phyloP scores from a whole-genome alignment of 2,797 vertebrate genomes.

The Neomorphus geoffroyi region DNA sequence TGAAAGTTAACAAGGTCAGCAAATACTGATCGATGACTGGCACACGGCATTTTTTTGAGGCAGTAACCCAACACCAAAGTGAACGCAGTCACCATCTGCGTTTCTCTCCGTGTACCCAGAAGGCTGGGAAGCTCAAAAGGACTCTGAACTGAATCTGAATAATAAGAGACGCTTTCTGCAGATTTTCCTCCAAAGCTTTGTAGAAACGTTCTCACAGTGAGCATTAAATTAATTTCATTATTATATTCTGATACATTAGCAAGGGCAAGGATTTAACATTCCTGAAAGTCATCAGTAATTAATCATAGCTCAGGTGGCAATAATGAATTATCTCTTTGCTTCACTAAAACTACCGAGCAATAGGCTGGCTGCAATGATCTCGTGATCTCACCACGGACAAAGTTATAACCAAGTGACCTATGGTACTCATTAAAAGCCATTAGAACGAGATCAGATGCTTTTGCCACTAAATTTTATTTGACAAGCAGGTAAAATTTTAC shows the following conservation, averaged over 20 bases:
- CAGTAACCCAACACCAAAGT: background rate
- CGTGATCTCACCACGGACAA: background rate
- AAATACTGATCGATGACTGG: background rate
- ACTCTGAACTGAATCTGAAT: background rate
- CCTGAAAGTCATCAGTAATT: background rate
- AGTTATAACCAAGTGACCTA: background rate
- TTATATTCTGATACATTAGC: background rate
- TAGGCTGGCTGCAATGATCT: background rate
- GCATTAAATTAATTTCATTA: background rate
- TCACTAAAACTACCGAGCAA: background rate
- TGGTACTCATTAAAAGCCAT: background rate
- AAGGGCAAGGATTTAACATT: background rate
- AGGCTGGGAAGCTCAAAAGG: background rate
- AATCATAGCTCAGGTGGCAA: background rate
- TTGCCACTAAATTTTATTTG: background rate
- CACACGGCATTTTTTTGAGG: background rate
- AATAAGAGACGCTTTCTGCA: background rate
- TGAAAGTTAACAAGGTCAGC: background rate
- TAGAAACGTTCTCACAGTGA: background rate
- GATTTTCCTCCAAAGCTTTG: background rate
- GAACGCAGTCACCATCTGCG: background rate
- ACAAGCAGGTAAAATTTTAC: background rate
- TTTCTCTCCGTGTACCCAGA: background rate
- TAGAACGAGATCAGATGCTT: background rate
- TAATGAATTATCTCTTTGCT: background rate